Base-by-base conservation (phyloP, 2,113 vertebrate species). In the Abramis brama region DNA sequence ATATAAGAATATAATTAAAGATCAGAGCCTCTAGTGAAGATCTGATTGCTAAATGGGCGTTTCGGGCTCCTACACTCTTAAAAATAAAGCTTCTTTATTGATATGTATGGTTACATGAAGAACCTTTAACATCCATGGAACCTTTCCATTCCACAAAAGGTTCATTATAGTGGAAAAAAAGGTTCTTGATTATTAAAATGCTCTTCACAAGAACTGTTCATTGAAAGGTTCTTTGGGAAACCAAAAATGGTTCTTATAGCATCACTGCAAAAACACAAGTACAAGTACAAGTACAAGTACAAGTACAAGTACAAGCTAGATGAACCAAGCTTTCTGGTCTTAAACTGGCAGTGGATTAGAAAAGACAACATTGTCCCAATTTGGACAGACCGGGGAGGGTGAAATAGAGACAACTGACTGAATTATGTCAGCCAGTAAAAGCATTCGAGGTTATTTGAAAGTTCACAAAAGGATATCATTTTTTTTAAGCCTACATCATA, bases 11-110 rank as follows among this genome's bases (percentile, higher is more conserved):
- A 60, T n/a, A 60, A 33, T 33, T 50, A 17, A 66, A 68, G 8
- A 68, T 21, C 79, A 50, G 60, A 81, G 39, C 79, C 60, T 64
- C 15, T 17, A 66, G 62, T 27, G 39, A 8, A 21, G 43, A 23
- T 81, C 43, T 52, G 60, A 81, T 80, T 64, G 57, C 57, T 79
- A 79, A 79, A 62, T 79, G 36, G 25, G 6, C 45, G n/a, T 19
- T 62, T 43, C 0, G 2, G 30, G 7, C 27, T 39, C 13, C 8
- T 64, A 7, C 6, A 21, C 19, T 57, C 52, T 57, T 57, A 21
- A 21, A 57, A 21, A 57, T 57, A 50, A 50, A 50, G 4, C 4
- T 50, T 15, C 3, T 50, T 50, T 50, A 50, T 50, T 52, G 13
- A 52, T 15, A 15, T 52, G 4, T 5, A 15, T 52, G 50, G 50